These are phyloP conservation scores for Myodes glareolus DNA, from an alignment of 2,113 vertebrate genomes.

Conservation along the genomic window DNA sequence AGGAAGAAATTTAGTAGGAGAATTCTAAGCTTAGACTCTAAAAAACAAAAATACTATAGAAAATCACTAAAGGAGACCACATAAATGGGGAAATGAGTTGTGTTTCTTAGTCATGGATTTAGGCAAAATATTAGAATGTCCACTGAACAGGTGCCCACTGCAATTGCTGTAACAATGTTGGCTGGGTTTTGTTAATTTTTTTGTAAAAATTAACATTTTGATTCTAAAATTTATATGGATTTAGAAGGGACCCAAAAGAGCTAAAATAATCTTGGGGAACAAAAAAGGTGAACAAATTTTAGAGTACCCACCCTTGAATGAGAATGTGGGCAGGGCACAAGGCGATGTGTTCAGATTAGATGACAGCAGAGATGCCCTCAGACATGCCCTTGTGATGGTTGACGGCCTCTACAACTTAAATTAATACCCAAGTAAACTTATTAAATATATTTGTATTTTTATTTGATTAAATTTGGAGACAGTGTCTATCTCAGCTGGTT, in stretches of 20 bases:
- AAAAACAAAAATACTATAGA: too few relatives aligned
- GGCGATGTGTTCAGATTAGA: neutral
- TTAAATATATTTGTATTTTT: neutral
- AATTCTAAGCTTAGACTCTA: neutral
- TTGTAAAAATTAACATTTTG: neutral
- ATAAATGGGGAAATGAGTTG: neutral
- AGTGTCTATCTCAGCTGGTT: neutral
- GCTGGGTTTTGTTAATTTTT: neutral
- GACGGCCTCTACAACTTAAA: neutral
- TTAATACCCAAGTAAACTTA: neutral
- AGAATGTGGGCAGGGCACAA: too few relatives aligned
- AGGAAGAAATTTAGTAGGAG: neutral
- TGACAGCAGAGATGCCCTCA: neutral
- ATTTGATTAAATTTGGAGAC: neutral
- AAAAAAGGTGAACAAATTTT: neutral
- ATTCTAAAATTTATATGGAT: neutral
- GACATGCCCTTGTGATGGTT: neutral
- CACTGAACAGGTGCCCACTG: neutral
- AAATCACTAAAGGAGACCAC: neutral
- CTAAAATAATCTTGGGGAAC: neutral
- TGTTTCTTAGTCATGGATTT: neutral
- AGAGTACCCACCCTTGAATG: neutral
- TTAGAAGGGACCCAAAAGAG: neutral
- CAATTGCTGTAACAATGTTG: too few relatives aligned
- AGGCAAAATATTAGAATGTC: neutral